phyloP scores from a whole-genome alignment of 1,140 invertebrate species.

The Sminthurides bifidus region DNA sequence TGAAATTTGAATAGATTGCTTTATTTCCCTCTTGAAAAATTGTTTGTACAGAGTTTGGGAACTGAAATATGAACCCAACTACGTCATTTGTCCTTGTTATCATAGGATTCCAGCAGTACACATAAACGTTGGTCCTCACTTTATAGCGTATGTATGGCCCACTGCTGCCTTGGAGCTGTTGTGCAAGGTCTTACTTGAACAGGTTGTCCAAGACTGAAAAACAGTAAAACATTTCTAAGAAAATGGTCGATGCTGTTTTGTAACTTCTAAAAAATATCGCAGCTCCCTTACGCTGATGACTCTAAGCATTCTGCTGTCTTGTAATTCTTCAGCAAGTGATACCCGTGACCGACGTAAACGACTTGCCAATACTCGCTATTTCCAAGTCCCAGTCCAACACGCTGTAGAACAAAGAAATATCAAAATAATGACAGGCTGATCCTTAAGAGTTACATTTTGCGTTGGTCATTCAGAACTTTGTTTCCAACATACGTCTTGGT shows the following conservation, averaged over 20 bases:
- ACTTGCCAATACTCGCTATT: too few relatives aligned
- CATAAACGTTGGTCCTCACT: too few relatives aligned
- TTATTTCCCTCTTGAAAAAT: too few relatives aligned
- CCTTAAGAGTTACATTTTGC: neutral
- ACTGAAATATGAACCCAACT: too few relatives aligned
- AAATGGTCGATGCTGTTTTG: neutral
- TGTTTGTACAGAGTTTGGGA: too few relatives aligned
- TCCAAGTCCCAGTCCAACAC: too few relatives aligned
- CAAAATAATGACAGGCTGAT: too few relatives aligned
- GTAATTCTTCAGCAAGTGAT: constrained; percentile 1
- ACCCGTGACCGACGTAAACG: neutral
- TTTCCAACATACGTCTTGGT: neutral
- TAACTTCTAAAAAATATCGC: neutral
- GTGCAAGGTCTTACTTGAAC: neutral
- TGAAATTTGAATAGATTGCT: too few relatives aligned
- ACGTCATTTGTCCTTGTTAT: too few relatives aligned
- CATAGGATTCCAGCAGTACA: too few relatives aligned
- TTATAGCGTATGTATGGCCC: constrained; percentile 1
- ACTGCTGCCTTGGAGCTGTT: neutral
- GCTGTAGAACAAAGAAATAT: too few relatives aligned
- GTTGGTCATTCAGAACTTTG: neutral
- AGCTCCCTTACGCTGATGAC: constrained; percentile 1
- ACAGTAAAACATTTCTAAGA: neutral
- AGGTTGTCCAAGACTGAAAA: neutral
- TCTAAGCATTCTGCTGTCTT: neutral